Evolutionary conservation across 2,113 vertebrate species (phyloP).

Genomic region (Anhinga rufa): DNA sequence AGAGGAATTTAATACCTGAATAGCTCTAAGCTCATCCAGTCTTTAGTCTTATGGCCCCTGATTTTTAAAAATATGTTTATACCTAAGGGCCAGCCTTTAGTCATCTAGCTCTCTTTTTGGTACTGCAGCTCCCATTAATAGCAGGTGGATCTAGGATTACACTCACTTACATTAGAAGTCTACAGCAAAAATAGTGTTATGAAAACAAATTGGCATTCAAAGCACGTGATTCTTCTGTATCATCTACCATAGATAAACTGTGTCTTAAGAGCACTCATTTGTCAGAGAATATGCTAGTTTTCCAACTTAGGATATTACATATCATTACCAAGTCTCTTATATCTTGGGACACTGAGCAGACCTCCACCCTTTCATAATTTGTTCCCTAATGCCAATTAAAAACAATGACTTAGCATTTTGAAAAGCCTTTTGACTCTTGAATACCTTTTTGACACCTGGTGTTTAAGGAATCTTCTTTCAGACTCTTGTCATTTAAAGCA

Average conservation of each 20-base stretch:
- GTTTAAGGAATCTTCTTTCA: background rate
- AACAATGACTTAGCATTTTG: background rate
- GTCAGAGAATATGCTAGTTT: background rate
- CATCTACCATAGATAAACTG: background rate
- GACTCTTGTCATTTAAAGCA: background rate
- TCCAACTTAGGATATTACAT: background rate
- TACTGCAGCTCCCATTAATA: background rate
- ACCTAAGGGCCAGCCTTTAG: background rate
- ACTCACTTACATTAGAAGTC: background rate
- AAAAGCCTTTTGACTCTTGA: constrained; percentile 3
- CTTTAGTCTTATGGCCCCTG: background rate
- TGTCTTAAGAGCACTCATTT: background rate
- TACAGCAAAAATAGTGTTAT: background rate
- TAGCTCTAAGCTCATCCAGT: background rate
- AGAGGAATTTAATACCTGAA: background rate
- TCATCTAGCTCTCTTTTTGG: background rate
- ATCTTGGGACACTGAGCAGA: background rate
- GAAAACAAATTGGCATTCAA: background rate
- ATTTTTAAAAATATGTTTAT: background rate
- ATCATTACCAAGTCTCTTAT: background rate
- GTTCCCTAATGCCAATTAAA: background rate
- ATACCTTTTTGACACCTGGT: background rate
- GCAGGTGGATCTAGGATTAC: background rate
- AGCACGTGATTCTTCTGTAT: background rate
- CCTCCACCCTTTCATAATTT: background rate